A percentile compares a stretch with the other conserved stretches of the same genome.
phyloP scores from a whole-genome alignment of 1,140 invertebrate species.

The Metopolophium dirhodum region DNA sequence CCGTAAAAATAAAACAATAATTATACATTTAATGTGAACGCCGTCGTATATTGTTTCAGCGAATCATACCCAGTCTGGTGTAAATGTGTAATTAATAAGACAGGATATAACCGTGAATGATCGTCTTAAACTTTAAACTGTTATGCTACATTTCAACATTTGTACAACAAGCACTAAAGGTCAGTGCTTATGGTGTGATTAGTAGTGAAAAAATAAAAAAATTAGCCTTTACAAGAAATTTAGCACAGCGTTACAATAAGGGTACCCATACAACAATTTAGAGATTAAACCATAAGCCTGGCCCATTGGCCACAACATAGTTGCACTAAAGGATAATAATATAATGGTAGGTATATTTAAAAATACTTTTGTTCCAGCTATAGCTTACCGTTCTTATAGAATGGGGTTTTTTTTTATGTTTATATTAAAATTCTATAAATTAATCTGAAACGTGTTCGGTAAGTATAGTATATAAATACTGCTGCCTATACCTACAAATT shows the following conservation, averaged over 20 bases:
- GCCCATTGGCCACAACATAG: not conserved
- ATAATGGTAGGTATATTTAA: not conserved
- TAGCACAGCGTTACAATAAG: not conserved
- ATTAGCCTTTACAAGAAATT: not conserved
- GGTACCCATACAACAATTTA: not conserved
- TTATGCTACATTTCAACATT: not conserved
- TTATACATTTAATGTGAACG: not conserved
- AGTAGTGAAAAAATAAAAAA: not conserved
- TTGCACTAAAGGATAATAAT: not conserved
- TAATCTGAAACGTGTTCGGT: not conserved
- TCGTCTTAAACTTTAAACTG: not conserved
- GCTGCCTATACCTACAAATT: not conserved
- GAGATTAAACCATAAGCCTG: not conserved
- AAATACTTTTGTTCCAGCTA: not conserved
- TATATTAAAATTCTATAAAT: not conserved
- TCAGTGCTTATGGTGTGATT: not conserved
- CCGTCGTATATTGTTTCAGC: not conserved
- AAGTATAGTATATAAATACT: not conserved
- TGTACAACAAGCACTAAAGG: too few species aligned
- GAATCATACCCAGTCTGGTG: not conserved
- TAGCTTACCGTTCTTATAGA: not conserved
- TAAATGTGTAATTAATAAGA: not conserved
- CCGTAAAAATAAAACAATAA: not conserved
- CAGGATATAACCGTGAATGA: not conserved
- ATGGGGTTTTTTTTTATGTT: too few species aligned